These are phyloP conservation scores for Scaptomyza cyrtandrae DNA, from an alignment of 2,888 invertebrate genomes.

Conservation along the genomic window DNA sequence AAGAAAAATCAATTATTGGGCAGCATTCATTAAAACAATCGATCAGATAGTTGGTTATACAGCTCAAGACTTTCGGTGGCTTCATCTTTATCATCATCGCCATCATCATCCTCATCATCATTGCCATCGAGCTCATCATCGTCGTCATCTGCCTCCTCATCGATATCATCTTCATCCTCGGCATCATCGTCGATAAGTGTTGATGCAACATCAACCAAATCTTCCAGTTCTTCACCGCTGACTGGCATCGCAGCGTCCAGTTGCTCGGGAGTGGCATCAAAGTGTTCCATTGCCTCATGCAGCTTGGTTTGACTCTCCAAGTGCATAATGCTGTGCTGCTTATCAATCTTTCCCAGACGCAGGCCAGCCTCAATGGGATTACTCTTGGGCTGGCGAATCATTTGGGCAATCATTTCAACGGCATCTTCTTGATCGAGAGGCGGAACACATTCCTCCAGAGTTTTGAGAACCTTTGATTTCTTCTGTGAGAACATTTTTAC, in stretches of 20 bases:
- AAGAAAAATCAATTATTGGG: not conserved
- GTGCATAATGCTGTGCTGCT: constrained; percentile 41
- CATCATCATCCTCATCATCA: not conserved
- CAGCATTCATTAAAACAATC: not conserved
- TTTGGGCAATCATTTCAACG: constrained; percentile 47
- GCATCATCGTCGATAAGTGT: constrained; percentile 2
- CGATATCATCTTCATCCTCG: not conserved
- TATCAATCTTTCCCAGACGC: constrained; percentile 34
- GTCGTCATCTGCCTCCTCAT: not conserved
- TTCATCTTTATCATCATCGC: not conserved
- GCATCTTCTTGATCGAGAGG: constrained; percentile 53
- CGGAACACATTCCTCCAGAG: constrained; percentile 46
- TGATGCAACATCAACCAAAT: constrained; percentile 32
- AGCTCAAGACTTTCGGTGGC: constrained; percentile 13
- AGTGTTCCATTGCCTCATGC: constrained; percentile 47
- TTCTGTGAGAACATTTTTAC: constrained; percentile 47
- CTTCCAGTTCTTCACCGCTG: constrained; percentile 41
- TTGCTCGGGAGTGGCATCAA: constrained; percentile 35
- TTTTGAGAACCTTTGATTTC: constrained; percentile 65
- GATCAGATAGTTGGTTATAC: constrained; percentile 15
- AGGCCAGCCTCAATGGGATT: constrained; percentile 49
- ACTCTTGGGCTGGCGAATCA: constrained; percentile 53
- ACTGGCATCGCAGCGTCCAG: constrained; percentile 61
- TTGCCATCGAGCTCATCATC: not conserved
- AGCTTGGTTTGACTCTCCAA: constrained; percentile 54